phyloP scores from a whole-genome alignment of 2,797 vertebrate genomes.

The Amblyraja radiata region DNA sequence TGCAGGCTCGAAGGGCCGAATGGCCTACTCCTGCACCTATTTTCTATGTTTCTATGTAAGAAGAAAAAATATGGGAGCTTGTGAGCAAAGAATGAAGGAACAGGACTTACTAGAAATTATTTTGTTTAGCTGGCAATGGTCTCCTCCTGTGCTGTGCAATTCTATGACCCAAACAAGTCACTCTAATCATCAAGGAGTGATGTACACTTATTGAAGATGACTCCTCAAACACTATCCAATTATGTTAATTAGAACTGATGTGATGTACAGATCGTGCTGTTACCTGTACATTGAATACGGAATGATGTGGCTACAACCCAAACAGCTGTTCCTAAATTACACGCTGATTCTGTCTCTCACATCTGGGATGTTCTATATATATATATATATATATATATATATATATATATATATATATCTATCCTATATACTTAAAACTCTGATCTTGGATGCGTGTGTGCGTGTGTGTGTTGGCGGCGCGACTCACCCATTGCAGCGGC shows the following conservation, averaged over 20 bases:
- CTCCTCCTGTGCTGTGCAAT: neutral
- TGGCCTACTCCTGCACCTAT: too few relatives aligned
- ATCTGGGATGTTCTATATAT: neutral
- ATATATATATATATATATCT: too few relatives aligned
- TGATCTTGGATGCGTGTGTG: too few relatives aligned
- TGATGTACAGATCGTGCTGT: conserved; percentile 33
- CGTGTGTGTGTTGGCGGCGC: too few relatives aligned
- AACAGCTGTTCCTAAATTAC: conserved; percentile 40
- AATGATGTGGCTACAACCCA: neutral
- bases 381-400: too few relatives aligned
- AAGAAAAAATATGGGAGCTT: neutral
- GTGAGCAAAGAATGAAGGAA: neutral
- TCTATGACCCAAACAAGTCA: neutral
- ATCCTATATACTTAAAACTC: too few relatives aligned
- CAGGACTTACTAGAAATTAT: neutral
- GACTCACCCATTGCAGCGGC: too few relatives aligned
- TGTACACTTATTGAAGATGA: neutral
- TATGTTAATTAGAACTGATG: conserved; percentile 35
- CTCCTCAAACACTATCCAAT: conserved; percentile 28
- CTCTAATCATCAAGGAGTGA: too few relatives aligned
- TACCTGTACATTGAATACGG: neutral
- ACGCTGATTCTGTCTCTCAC: neutral
- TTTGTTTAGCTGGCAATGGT: neutral
- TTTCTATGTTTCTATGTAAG: too few relatives aligned
- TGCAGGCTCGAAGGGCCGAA: too few relatives aligned